phyloP scores from a whole-genome alignment of 2,113 vertebrate genomes.

The Phylloscopus whistleri region DNA sequence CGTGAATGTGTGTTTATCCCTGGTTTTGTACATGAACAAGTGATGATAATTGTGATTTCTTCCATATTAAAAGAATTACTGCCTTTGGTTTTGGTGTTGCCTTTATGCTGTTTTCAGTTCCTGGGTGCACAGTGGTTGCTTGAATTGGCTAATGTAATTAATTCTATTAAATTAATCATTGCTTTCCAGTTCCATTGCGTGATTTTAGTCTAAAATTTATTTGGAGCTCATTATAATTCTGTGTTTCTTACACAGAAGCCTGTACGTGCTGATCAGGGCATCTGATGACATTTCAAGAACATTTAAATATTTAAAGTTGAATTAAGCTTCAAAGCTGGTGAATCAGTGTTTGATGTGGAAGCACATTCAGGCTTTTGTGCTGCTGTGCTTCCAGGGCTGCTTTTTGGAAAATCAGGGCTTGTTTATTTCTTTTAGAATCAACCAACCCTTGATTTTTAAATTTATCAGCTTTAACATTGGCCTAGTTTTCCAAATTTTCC shows the following conservation, averaged over 20 bases:
- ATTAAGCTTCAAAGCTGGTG: slow-evolving; percentile 44
- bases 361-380: neutral
- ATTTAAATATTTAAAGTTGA: slow-evolving; percentile 46
- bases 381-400: neutral
- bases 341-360: slow-evolving; percentile 19
- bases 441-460: neutral
- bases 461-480: neutral
- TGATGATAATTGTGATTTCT: neutral
- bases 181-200: neutral
- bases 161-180: neutral
- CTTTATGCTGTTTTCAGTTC: neutral
- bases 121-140: neutral
- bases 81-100: neutral
- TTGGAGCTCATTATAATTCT: neutral
- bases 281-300: slow-evolving; percentile 46
- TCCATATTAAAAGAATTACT: neutral
- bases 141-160: neutral
- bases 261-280: neutral
- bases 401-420: neutral
- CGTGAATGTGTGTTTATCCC: neutral
- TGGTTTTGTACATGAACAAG: neutral
- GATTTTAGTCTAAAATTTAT: neutral
- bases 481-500: neutral
- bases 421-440: neutral
- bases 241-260: neutral